Evolutionary conservation across 2,797 vertebrate genomes (phyloP).

Genomic region (Lepus oiostolus): DNA sequence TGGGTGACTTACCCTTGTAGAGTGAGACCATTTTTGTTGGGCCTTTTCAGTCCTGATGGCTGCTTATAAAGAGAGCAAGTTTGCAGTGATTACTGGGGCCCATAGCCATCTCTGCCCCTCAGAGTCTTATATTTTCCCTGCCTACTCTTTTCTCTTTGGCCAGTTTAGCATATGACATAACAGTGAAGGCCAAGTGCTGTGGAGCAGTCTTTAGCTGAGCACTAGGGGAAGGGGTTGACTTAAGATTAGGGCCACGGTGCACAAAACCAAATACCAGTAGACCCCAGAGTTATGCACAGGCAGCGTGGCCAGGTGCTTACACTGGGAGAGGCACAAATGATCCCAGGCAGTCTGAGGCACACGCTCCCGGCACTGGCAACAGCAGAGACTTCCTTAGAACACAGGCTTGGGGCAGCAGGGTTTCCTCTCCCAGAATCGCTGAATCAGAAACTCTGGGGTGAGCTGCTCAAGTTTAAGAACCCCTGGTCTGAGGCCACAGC

Average conservation of each 20-base stretch:
- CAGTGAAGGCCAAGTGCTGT: neutral
- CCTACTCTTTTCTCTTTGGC: neutral
- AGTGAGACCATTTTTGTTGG: neutral
- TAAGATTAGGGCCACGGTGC: conserved; percentile 6
- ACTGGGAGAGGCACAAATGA: neutral
- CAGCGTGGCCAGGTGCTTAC: neutral
- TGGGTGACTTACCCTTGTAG: neutral
- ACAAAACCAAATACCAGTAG: conserved; percentile 15
- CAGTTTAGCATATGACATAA: neutral
- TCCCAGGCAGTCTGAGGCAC: conserved; percentile 31
- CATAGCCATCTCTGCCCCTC: neutral
- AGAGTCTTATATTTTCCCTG: neutral
- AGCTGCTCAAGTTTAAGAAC: neutral
- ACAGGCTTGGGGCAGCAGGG: neutral
- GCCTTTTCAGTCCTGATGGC: neutral
- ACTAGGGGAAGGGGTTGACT: conserved; percentile 63
- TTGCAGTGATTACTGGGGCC: neutral
- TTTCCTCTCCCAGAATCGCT: neutral
- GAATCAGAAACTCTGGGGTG: neutral
- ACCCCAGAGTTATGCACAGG: conserved; percentile 39
- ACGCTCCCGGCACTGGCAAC: neutral
- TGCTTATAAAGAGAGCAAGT: neutral
- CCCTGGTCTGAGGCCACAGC: neutral
- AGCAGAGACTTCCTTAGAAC: neutral
- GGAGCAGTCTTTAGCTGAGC: conserved; percentile 12